phyloP scores from a whole-genome alignment of 2,888 invertebrate species.

The Leptinotarsa peninsularis region DNA sequence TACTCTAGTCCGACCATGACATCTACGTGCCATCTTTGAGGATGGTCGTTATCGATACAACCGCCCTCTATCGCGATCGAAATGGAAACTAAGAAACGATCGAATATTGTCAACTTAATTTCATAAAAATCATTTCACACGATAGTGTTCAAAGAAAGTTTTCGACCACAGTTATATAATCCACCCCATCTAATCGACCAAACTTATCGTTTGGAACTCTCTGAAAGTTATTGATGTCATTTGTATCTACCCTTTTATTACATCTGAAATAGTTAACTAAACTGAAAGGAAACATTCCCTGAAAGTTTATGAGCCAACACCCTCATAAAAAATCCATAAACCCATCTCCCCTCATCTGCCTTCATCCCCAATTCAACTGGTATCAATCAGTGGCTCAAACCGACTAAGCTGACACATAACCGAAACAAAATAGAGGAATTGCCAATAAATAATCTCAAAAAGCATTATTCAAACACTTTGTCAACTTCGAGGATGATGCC shows the following conservation, averaged over 20 bases:
- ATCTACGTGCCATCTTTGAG: too few species aligned
- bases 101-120: too few species aligned
- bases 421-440: slow-evolving; percentile 19
- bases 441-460: slow-evolving; percentile 36
- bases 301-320: background rate
- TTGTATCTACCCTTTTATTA: background rate
- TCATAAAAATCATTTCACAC: too few species aligned
- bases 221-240: background rate
- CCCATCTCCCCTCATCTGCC: slow-evolving; percentile 3
- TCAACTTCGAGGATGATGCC: slow-evolving; percentile 39
- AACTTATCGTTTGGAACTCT: background rate
- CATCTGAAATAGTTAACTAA: background rate
- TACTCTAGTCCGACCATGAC: too few species aligned
- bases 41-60: too few species aligned
- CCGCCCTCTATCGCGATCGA: too few species aligned
- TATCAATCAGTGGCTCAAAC: slow-evolving; percentile 7
- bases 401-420: slow-evolving; percentile 3
- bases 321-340: slow-evolving; percentile 7
- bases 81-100: too few species aligned
- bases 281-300: background rate
- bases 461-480: slow-evolving; percentile 35
- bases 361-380: slow-evolving; percentile 3
- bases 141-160: too few species aligned
- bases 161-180: too few species aligned
- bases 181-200: background rate